phyloP scores from a whole-genome alignment of 2,113 vertebrate genomes.

The Dermatemys mawii region DNA sequence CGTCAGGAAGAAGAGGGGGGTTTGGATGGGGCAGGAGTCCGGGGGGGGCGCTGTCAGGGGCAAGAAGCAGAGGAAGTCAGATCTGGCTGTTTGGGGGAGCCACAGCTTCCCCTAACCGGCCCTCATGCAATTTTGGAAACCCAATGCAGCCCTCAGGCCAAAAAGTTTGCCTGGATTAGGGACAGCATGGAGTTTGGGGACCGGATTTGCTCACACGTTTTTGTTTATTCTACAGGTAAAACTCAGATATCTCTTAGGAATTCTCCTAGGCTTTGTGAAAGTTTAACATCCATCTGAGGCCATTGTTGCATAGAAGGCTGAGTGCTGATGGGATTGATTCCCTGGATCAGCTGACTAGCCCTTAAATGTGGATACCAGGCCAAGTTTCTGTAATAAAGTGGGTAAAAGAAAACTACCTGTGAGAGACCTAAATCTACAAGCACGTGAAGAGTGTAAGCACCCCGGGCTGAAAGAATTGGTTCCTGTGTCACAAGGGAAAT shows the following conservation, averaged over 20 bases:
- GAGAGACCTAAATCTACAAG: not conserved
- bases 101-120: too few species aligned
- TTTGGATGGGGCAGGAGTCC: too few species aligned
- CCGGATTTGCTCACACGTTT: not conserved
- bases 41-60: too few species aligned
- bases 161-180: too few species aligned
- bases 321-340: not conserved
- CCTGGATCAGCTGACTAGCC: not conserved
- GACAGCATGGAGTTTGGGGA: not conserved
- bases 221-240: not conserved
- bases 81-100: too few species aligned
- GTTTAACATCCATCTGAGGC: not conserved
- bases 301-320: not conserved
- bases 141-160: too few species aligned
- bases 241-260: not conserved
- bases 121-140: too few species aligned
- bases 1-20: too few species aligned
- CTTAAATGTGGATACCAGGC: not conserved
- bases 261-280: not conserved
- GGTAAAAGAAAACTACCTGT: not conserved
- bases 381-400: not conserved
- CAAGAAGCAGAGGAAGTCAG: too few species aligned
- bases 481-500: not conserved
- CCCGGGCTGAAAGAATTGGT: not conserved
- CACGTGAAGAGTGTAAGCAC: not conserved